Conservation (phyloP, 2,888 invertebrate genomes). For the Heliconius erato region DNA sequence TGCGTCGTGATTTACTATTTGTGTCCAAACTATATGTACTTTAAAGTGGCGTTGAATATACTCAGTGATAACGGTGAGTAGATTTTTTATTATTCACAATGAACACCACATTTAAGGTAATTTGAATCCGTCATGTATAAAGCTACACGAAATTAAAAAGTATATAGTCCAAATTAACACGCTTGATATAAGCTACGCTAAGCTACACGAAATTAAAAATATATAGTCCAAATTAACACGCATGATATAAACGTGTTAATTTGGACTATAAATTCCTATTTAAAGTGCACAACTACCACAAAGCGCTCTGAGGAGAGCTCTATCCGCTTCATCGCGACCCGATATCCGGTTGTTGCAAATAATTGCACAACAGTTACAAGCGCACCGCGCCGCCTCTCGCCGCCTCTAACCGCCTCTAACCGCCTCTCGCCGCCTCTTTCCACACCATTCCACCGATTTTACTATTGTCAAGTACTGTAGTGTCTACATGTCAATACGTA, state of each 20-base stretch:
- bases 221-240: too few relatives aligned
- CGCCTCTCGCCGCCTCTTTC: background rate
- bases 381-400: background rate
- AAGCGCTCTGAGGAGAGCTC: background rate
- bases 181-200: too few relatives aligned
- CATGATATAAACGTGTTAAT: background rate
- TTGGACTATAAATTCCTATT: background rate
- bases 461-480: background rate
- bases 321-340: background rate
- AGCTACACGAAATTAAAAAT: background rate
- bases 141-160: background rate
- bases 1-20: too few relatives aligned
- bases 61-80: too few relatives aligned
- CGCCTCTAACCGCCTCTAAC: too few relatives aligned
- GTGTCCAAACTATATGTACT: too few relatives aligned
- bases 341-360: slow-evolving; percentile 13
- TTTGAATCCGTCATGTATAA: background rate
- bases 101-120: too few relatives aligned
- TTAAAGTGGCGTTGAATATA: too few relatives aligned
- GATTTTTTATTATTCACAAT: too few relatives aligned
- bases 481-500: background rate
- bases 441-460: background rate
- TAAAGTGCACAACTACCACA: background rate
- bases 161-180: too few relatives aligned
- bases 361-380: slow-evolving; percentile 1